Base-by-base conservation (phyloP, 2,797 vertebrate genomes). In the Kryptolebias ocellatus region DNA sequence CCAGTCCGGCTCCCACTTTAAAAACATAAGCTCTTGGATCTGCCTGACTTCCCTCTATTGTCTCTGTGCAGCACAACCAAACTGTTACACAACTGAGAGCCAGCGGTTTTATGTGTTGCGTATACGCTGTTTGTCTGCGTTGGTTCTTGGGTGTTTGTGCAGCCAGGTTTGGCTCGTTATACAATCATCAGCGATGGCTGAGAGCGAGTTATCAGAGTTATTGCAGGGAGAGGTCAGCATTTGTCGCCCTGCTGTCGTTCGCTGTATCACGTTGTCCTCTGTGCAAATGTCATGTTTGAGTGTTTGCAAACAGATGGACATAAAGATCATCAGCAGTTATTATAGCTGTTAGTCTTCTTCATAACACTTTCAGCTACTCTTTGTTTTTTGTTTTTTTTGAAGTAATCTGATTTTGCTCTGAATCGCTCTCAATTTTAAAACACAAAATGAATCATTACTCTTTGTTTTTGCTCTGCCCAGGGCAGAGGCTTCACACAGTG, bases 41-140 rank as follows among this genome's bases (percentile, higher is more conserved):
- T 64, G 57, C 70, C 34, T 53, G 15, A 74, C 46, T 58, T 66
- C 15, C 14, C 16, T 17, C 46, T 52, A 45, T 69, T 78, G 60
- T 70, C 61, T 84, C 55, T 42, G 31, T 31, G 45, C 63, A 28
- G 47, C 53, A 52, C 34, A 52, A 45, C 54, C 28, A 27, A 59
- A 57, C 60, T 73, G 65, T 81, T 81, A 76, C 66, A 79, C 79
- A 86, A 78, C 31, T n/a, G 2, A 5, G 42, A 31, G 51, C 27
- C 28, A 57, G 34, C 55, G 51, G 8, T 62, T 52, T 50, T 51
- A 15, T 31, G 11, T 45, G 53, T 59, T 17, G n/a, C 39, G 1
- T 55, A 7, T 45, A 20, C 12, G 15, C 20, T 60, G 39, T 72
- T 1, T 58, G 11, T 69, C 57, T 64, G 50, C 18, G 53, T 53